Evolutionary conservation across 2,888 invertebrate species (phyloP).

Genomic region (Listrodromus nycthemerus): DNA sequence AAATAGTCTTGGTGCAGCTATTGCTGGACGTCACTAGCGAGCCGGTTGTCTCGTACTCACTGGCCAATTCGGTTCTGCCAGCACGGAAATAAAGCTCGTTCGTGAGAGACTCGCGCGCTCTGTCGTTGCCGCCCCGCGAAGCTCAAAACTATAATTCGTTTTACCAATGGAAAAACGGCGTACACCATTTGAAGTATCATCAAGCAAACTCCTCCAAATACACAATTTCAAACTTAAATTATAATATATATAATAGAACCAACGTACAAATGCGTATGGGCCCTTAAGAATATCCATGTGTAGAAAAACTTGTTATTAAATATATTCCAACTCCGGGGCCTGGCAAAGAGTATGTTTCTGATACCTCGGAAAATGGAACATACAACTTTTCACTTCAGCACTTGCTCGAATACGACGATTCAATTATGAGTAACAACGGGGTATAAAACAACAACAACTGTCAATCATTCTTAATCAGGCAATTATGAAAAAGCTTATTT

Average conservation of each 20-base stretch:
- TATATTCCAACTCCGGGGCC: not conserved
- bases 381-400: too few species aligned
- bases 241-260: too few species aligned
- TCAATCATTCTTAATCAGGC: slow-evolving; percentile 15
- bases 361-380: too few species aligned
- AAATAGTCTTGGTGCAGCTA: slow-evolving; percentile 70
- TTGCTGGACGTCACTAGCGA: slow-evolving; percentile 72
- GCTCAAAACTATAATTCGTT: slow-evolving; percentile 4
- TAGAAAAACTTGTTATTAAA: not conserved
- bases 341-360: too few species aligned
- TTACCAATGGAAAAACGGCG: slow-evolving; percentile 23
- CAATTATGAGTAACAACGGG: slow-evolving; percentile 14
- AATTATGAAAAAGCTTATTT: slow-evolving; percentile 17
- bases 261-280: too few species aligned
- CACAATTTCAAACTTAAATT: too few species aligned
- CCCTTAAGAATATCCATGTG: too few species aligned
- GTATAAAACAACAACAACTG: slow-evolving; percentile 35
- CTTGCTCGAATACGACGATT: not conserved
- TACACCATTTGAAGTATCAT: not conserved
- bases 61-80: slow-evolving; percentile 71
- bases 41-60: slow-evolving; percentile 68
- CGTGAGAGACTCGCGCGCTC: slow-evolving; percentile 52
- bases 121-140: slow-evolving; percentile 42
- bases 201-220: too few species aligned
- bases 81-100: slow-evolving; percentile 70